phyloP scores from a whole-genome alignment of 2,888 invertebrate species.

The Apamea sordens region DNA sequence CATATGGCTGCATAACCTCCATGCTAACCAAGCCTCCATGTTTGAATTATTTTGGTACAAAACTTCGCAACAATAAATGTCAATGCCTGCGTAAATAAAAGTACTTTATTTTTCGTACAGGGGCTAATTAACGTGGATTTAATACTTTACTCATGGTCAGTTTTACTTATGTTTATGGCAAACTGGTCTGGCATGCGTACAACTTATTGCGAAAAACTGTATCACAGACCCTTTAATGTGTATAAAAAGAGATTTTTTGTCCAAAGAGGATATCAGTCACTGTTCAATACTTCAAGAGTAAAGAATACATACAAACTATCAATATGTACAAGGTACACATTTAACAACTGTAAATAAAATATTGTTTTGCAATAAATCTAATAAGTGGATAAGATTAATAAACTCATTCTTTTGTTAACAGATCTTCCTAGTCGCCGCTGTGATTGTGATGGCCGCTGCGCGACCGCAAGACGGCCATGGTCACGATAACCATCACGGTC shows the following conservation, averaged over 20 bases:
- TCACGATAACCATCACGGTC: constrained; percentile 66
- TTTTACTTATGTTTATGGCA: neutral
- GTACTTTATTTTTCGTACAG: constrained; percentile 12
- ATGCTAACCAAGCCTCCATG: neutral
- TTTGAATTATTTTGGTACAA: neutral
- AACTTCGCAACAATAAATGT: constrained; percentile 11
- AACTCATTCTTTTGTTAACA: neutral
- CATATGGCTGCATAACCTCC: neutral
- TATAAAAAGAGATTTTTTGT: constrained; percentile 52
- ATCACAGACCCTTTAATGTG: constrained; percentile 32
- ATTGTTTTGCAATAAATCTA: neutral
- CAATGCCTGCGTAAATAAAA: constrained; percentile 8
- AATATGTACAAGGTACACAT: constrained; percentile 60
- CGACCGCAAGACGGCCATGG: constrained; percentile 51
- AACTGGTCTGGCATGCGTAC: constrained; percentile 22
- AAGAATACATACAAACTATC: constrained; percentile 5
- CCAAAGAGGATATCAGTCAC: constrained; percentile 39
- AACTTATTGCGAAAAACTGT: constrained; percentile 26
- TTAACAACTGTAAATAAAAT: neutral
- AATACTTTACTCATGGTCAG: constrained; percentile 36
- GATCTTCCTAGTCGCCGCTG: constrained; percentile 42
- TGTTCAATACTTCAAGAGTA: constrained; percentile 14
- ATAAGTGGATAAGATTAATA: neutral
- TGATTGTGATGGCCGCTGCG: constrained; percentile 49
- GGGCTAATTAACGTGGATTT: neutral